Base-by-base conservation (phyloP, 2,797 vertebrate genomes). In the Petrocephalus schoutedeni region DNA sequence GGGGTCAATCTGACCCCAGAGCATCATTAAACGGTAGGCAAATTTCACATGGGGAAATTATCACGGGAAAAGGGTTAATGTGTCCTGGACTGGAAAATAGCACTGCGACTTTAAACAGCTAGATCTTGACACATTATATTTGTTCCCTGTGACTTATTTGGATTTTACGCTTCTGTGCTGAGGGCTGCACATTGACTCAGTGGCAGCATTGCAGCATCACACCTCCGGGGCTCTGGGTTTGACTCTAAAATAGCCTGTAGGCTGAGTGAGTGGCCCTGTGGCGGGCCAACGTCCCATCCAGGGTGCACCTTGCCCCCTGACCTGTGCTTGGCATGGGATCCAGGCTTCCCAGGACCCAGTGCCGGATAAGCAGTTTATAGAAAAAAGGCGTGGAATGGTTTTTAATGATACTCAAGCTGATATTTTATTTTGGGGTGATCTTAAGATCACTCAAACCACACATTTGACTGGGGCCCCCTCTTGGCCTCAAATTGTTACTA, bases 121-220 rank as follows among this genome's bases (percentile, higher is more conserved):
- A 84, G 82, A 51, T 51, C 45, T 84, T 53, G 45, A 84, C 82
- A 84, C 51, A 23, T 84, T 84, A 84, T 77, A 77, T 45, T 77
- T 36, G 32, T 19, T 77, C 36, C 71, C 36, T 41, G 41, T 77
- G 71, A 45, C 71, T 77, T 77, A 77, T 77, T 77, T 77, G 71
- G 41, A 77, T 77, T 77, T 77, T 77, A 77, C 36, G 19, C 14
- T 49, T 77, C 32, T 45, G 71, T 77, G 71, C 71, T 77, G 41
- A 77, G 36, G 71, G 36, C n/a, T 45, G 71, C 71, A n/a, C 36
- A 45, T 45, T 7, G 16, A 16, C 71, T 77, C 71, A 45, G 71
- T 45, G 71, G 71, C 71, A 77, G 41, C 71, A 41, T 49, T 45
- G 71, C 71, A n/a, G 71, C 71, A n/a, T 77, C 71, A 45, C 71